Conservation (phyloP, 2,888 invertebrate species). For the Rhagium mordax region DNA sequence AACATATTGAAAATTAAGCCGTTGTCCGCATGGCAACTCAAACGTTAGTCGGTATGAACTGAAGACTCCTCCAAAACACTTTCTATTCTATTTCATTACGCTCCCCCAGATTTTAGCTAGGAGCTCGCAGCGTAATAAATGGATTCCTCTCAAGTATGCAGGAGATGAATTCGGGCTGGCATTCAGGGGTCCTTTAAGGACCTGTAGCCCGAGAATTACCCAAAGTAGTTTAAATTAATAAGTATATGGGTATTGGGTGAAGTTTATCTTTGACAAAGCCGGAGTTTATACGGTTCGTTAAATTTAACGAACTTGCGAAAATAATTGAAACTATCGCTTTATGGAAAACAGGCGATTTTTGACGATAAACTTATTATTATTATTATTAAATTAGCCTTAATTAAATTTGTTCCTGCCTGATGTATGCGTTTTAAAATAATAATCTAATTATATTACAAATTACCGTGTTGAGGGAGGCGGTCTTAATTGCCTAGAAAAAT, state of each 20-base stretch:
- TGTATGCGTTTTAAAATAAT: no score
- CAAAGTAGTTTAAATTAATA: slow-evolving; percentile 14
- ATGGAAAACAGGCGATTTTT: no score
- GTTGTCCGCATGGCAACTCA: background rate
- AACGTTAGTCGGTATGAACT: background rate
- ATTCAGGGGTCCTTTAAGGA: slow-evolving; percentile 13
- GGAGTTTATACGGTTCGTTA: background rate
- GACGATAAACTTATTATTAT: no score
- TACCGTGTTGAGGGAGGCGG: no score
- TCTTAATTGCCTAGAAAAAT: no score
- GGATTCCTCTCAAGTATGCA: slow-evolving; percentile 25
- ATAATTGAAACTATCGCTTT: background rate
- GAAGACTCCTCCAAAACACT: background rate
- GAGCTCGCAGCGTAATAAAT: slow-evolving; percentile 24
- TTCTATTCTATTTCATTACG: background rate
- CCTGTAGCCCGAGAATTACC: background rate
- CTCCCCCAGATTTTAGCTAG: background rate
- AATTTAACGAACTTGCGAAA: background rate
- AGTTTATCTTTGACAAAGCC: background rate
- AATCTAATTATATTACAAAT: no score
- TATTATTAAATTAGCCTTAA: no score
- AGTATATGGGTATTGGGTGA: background rate
- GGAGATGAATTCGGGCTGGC: background rate
- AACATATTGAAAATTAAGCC: background rate
- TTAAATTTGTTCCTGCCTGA: no score